Percentiles rank a stretch among this genome's conserved stretches.
phyloP scores from a whole-genome alignment of 2,113 vertebrate genomes.

The Coturnix japonica region DNA sequence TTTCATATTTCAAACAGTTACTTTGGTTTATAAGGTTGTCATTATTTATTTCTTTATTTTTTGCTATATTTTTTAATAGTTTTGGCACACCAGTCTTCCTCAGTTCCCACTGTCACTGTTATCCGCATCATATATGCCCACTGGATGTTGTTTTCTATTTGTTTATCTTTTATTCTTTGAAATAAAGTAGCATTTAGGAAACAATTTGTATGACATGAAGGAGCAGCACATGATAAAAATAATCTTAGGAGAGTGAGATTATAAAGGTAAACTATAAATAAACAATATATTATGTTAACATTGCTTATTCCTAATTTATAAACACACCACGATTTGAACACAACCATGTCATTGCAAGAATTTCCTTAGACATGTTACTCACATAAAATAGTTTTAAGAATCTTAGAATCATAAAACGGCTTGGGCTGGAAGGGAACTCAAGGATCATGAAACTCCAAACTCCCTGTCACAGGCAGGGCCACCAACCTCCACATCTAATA shows the following conservation, averaged over 20 bases:
- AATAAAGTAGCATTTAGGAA: not conserved
- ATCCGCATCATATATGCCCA: not conserved
- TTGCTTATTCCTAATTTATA: not conserved
- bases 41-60: not conserved
- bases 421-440: too few species aligned
- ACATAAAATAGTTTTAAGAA: constrained; percentile 3
- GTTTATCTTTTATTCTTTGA: not conserved
- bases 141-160: not conserved
- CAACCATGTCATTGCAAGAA: not conserved
- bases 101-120: not conserved
- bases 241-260: not conserved
- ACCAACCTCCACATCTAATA: too few species aligned
- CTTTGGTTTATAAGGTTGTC: not conserved
- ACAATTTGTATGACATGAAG: not conserved
- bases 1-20: not conserved
- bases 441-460: too few species aligned
- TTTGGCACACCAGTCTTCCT: not conserved
- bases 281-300: not conserved
- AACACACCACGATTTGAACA: not conserved
- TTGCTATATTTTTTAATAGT: not conserved
- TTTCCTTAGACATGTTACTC: not conserved
- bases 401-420: too few species aligned
- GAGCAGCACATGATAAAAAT: not conserved
- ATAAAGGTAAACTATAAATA: not conserved
- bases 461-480: too few species aligned